A percentile compares a stretch with the other conserved stretches of the same genome.
Conservation (phyloP, 2,797 vertebrate genomes). For the Megaceryle alcyon region DNA sequence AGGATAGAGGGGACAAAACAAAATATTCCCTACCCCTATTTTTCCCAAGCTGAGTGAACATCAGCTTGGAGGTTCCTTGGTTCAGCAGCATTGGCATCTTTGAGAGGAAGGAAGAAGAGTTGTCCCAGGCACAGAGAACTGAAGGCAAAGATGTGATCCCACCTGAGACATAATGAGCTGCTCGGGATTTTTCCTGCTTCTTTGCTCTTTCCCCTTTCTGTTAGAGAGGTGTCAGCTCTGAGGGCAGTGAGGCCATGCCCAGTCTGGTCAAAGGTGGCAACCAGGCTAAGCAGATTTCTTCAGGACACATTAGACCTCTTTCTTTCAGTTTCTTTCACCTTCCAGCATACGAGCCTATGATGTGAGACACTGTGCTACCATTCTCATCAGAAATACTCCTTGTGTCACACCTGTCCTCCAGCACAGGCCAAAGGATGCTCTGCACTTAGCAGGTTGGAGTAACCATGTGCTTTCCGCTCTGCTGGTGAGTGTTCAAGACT, state of each 20-base stretch:
- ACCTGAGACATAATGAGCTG: neutral
- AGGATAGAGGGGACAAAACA: neutral
- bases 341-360: neutral
- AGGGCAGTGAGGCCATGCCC: neutral
- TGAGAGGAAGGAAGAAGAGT: neutral
- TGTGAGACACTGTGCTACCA: neutral
- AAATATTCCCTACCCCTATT: neutral
- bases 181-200: neutral
- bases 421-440: neutral
- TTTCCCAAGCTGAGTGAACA: neutral
- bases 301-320: no score
- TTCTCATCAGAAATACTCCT: neutral
- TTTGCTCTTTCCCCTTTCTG: neutral
- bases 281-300: neutral
- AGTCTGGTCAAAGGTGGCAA: neutral
- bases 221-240: neutral
- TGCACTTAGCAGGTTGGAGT: neutral
- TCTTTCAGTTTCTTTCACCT: neutral
- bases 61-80: neutral
- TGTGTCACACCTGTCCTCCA: neutral
- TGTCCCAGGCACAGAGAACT: neutral
- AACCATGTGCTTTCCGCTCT: neutral
- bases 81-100: neutral
- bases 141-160: neutral
- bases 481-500: neutral